These are phyloP conservation scores for Tor tambroides DNA, from an alignment of 2,113 vertebrate genomes.

Conservation along the genomic window DNA sequence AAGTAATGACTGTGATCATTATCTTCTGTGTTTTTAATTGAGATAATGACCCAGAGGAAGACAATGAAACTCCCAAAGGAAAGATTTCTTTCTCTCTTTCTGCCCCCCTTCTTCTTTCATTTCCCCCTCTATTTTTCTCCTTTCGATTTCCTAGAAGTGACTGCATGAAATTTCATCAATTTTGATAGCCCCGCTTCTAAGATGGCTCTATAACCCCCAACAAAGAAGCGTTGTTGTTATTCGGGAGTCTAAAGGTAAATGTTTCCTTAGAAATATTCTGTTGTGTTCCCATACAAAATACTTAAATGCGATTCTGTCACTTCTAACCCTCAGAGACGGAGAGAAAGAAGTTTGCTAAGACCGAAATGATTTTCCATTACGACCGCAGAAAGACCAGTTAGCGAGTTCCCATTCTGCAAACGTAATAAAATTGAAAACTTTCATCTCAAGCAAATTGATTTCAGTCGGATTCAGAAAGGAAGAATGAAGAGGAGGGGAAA, in stretches of 20 bases:
- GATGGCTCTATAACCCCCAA: not conserved
- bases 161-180: conserved; percentile 13
- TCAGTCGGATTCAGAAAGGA: conserved; percentile 67
- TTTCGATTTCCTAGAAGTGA: not conserved
- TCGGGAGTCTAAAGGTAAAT: conserved; percentile 27
- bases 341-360: conserved; percentile 65
- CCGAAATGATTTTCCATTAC: conserved; percentile 80
- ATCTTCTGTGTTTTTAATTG: conserved; percentile 64
- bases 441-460: conserved; percentile 80
- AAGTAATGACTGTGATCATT: conserved; percentile 69
- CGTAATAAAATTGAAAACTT: conserved; percentile 82
- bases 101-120: conserved; percentile 4
- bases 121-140: conserved; percentile 36
- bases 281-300: not conserved
- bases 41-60: conserved; percentile 66
- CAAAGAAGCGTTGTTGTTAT: not conserved
- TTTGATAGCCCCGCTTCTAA: not conserved
- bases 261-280: not conserved
- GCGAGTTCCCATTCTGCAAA: conserved; percentile 77
- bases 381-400: conserved; percentile 69
- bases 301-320: conserved; percentile 35
- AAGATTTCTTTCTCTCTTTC: conserved; percentile 48
- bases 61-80: conserved; percentile 55
- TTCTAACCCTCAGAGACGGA: conserved; percentile 66
- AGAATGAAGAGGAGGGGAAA: conserved; percentile 36